These are phyloP conservation scores for Ophioninae sp. DNA, from an alignment of 2,888 invertebrate species.

Conservation along the genomic window DNA sequence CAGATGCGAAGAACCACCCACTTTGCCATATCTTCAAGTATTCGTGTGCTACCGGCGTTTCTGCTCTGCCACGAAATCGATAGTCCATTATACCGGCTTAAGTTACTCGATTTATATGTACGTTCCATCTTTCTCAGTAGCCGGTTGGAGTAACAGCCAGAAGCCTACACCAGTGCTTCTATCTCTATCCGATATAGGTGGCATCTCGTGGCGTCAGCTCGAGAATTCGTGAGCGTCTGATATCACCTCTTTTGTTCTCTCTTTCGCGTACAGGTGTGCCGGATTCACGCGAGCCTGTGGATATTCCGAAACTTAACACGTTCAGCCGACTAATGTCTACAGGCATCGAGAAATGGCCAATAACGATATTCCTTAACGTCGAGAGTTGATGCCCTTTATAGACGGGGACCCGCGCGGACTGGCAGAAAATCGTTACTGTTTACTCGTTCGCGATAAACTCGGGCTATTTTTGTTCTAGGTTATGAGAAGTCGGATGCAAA, in stretches of 20 bases:
- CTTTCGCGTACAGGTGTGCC: constrained; percentile 33
- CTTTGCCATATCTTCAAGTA: constrained; percentile 41
- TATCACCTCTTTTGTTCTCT: constrained; percentile 29
- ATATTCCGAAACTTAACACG: constrained; percentile 41
- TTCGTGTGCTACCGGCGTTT: constrained; percentile 57
- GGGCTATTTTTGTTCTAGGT: background rate
- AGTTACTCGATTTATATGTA: constrained; percentile 74
- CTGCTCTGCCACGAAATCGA: constrained; percentile 70
- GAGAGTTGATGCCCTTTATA: background rate
- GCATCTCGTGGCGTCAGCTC: constrained; percentile 54
- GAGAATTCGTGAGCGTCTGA: constrained; percentile 55
- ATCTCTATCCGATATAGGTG: constrained; percentile 42
- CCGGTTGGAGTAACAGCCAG: constrained; percentile 40
- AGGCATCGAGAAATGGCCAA: constrained; percentile 1
- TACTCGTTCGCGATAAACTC: background rate
- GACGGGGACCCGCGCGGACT: background rate
- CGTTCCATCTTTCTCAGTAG: constrained; percentile 67
- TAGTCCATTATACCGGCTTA: constrained; percentile 77
- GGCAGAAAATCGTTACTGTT: background rate
- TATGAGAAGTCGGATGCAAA: background rate
- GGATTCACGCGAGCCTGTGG: constrained; percentile 25
- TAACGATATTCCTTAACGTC: constrained; percentile 14
- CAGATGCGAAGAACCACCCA: constrained; percentile 26
- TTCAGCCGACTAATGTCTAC: constrained; percentile 1
- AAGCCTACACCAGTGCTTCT: constrained; percentile 31